Percentiles rank a stretch among this genome's conserved stretches.
phyloP scores from a whole-genome alignment of 2,797 vertebrate genomes.

The Linurgus olivaceus region DNA sequence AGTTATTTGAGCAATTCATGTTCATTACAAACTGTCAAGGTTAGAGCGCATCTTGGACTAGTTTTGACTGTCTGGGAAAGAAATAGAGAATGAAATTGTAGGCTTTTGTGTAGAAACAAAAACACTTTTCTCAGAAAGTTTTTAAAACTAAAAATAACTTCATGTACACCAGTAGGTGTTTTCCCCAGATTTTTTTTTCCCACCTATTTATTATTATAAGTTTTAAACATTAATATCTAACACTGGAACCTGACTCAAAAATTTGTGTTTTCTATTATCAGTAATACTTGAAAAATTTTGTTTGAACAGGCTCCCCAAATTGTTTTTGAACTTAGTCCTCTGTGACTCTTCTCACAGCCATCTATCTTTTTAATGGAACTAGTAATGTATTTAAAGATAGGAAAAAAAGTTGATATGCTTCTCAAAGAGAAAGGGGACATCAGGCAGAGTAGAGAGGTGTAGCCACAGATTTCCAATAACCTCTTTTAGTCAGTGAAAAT shows the following conservation, averaged over 20 bases:
- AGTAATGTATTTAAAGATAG: not conserved
- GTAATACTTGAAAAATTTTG: not conserved
- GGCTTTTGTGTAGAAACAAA: not conserved
- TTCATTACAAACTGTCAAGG: constrained; percentile 16
- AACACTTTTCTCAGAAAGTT: not conserved
- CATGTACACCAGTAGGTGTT: not conserved
- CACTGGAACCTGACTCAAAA: not conserved
- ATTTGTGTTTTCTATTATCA: not conserved
- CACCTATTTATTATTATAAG: not conserved
- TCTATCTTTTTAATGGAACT: not conserved
- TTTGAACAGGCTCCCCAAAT: not conserved
- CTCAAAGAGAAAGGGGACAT: not conserved
- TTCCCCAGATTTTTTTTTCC: not conserved
- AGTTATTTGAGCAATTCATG: constrained; percentile 15
- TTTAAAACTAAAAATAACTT: not conserved
- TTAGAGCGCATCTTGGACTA: not conserved
- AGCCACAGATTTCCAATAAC: not conserved
- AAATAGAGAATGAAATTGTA: not conserved
- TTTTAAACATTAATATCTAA: not conserved
- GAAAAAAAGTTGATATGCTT: not conserved
- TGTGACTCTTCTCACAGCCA: not conserved
- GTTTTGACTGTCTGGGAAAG: not conserved
- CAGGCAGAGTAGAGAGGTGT: not conserved
- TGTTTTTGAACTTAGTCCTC: not conserved
- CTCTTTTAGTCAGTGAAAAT: not conserved